A percentile compares a stretch with the other conserved stretches of the same genome.
phyloP scores from a whole-genome alignment of 1,140 invertebrate species.

The Drosophila parabipectinata region DNA sequence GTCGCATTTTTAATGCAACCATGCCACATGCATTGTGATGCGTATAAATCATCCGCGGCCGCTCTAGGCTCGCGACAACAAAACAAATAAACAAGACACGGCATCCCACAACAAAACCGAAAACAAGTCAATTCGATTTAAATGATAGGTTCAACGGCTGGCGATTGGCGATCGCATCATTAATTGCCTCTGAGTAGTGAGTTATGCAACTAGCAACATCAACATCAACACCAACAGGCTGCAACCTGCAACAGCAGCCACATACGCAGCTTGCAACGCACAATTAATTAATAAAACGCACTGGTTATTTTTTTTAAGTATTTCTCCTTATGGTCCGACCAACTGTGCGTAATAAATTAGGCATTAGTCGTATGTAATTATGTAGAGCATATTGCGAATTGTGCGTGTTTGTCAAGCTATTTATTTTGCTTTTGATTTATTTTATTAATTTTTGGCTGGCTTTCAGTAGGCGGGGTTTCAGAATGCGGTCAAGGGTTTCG shows the following conservation, averaged over 20 bases:
- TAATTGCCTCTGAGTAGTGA: conserved; percentile 20
- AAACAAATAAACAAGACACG: not conserved
- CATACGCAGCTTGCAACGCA: not conserved
- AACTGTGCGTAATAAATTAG: conserved; percentile 11
- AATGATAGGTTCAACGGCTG: conserved; percentile 39
- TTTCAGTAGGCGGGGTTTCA: conserved; percentile 3
- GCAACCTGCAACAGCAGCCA: not conserved
- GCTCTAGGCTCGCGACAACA: not conserved
- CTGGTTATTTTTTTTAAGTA: conserved; percentile 6
- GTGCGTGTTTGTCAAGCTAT: not conserved
- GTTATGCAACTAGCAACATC: conserved; percentile 13
- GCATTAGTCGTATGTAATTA: conserved; percentile 28
- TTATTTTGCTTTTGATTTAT: not conserved
- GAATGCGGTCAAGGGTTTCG: conserved; percentile 26
- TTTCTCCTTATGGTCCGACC: conserved; percentile 3
- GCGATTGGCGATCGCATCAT: conserved; percentile 29
- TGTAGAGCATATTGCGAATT: conserved; percentile 19
- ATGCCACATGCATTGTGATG: conserved; percentile 1
- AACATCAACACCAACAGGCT: not conserved
- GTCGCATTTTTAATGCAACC: conserved; percentile 3
- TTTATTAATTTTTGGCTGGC: not conserved
- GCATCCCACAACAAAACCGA: conserved; percentile 12
- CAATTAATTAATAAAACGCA: conserved; percentile 48
- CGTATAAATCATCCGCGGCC: conserved; percentile 28
- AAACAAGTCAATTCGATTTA: conserved; percentile 37